Percentiles rank a stretch among this genome's conserved stretches.
These are phyloP conservation scores for Tigriopus japonicus DNA, from an alignment of 1,140 invertebrate species.

Conservation along the genomic window DNA sequence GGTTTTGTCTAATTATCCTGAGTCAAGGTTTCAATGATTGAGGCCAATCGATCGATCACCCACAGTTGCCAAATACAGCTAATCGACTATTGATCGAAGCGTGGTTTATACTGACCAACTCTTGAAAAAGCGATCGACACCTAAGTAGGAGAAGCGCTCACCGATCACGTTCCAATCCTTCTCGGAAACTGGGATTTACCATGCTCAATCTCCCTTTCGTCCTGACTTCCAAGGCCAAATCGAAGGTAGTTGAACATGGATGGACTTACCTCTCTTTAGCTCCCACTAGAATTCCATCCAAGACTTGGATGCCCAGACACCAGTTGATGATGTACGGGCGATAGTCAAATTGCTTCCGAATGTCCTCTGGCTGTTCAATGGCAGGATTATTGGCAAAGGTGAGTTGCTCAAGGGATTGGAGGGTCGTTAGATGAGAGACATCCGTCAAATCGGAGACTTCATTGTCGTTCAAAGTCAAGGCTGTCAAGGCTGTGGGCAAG, in stretches of 20 bases:
- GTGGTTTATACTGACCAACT: too few species aligned
- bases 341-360: slow-evolving; percentile 46
- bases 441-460: slow-evolving; percentile 67
- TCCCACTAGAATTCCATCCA: slow-evolving; percentile 70
- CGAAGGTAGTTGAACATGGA: not conserved
- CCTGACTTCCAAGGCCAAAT: too few species aligned
- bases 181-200: too few species aligned
- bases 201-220: too few species aligned
- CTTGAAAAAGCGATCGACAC: too few species aligned
- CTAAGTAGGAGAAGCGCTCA: too few species aligned
- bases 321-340: slow-evolving; percentile 80
- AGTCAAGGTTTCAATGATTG: too few species aligned
- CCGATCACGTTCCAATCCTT: too few species aligned
- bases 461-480: slow-evolving; percentile 62
- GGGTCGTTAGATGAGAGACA: slow-evolving; percentile 53
- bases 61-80: too few species aligned
- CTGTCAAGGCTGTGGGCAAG: slow-evolving; percentile 48
- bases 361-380: slow-evolving; percentile 30
- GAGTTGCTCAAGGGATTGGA: slow-evolving; percentile 52
- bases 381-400: slow-evolving; percentile 72
- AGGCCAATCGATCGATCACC: too few species aligned
- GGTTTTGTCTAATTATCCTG: too few species aligned
- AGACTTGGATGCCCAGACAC: slow-evolving; percentile 63
- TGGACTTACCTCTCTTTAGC: slow-evolving; percentile 60
- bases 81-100: too few species aligned